Percentiles rank a stretch among this genome's conserved stretches.
Conservation (phyloP, 2,797 vertebrate genomes). For the Hozukius guyotensis region DNA sequence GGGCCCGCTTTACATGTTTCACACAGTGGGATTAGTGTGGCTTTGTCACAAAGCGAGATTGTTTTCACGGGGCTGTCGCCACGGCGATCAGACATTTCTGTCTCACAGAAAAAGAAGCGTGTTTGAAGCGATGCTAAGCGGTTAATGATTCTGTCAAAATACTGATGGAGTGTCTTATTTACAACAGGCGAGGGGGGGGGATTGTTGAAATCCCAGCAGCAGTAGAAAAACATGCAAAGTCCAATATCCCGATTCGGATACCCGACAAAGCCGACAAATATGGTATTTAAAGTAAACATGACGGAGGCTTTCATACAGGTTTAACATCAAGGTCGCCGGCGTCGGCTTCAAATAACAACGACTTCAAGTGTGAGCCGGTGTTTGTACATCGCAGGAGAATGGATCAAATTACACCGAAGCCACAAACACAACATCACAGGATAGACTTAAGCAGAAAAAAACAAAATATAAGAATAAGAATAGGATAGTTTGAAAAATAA, state of each 20-base stretch:
- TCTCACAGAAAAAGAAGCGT: conserved; percentile 11
- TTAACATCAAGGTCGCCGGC: background rate
- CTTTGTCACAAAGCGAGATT: conserved; percentile 82
- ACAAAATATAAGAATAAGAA: background rate
- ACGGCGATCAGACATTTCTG: conserved; percentile 50
- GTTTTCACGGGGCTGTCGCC: conserved; percentile 71
- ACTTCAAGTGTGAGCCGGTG: background rate
- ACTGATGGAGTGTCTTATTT: conserved; percentile 22
- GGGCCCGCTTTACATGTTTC: conserved; percentile 79
- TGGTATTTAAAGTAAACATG: conserved; percentile 5
- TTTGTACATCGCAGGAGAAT: background rate
- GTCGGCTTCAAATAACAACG: background rate
- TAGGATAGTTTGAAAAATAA: too few relatives aligned
- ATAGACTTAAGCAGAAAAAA: background rate
- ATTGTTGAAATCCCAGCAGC: conserved; percentile 5
- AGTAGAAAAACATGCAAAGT: background rate
- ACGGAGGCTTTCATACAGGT: background rate
- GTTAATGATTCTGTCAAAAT: conserved; percentile 32
- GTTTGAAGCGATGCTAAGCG: background rate
- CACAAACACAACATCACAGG: background rate
- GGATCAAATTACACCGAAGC: background rate
- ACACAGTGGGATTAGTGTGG: conserved; percentile 83
- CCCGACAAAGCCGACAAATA: conserved; percentile 8
- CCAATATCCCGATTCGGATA: background rate
- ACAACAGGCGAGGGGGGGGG: background rate